phyloP scores from a whole-genome alignment of 2,113 vertebrate genomes.

The Triplophysa siluroides region DNA sequence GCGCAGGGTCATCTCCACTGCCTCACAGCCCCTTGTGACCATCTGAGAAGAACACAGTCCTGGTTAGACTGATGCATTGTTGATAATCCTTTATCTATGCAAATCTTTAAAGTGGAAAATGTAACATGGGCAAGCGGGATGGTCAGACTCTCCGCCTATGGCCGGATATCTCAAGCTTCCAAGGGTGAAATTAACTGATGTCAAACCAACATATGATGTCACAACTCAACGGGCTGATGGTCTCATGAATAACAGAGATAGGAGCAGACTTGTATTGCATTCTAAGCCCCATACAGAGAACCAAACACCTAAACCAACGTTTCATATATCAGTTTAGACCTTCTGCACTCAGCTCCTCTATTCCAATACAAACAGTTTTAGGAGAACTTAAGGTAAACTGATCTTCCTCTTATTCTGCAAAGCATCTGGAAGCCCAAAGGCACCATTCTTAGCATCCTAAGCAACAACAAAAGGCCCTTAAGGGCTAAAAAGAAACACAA shows the following conservation, averaged over 20 bases:
- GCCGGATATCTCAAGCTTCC: background rate
- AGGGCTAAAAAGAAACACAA: background rate
- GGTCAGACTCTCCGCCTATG: background rate
- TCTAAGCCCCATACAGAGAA: background rate
- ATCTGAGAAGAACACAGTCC: conserved; percentile 64
- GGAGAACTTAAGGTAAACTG: conserved; percentile 8
- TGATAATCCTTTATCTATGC: background rate
- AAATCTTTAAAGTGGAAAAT: background rate
- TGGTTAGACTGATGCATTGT: background rate
- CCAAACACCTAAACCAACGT: background rate
- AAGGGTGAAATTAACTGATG: conserved; percentile 20
- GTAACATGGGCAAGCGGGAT: background rate
- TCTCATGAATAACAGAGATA: conserved; percentile 15
- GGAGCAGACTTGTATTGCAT: background rate
- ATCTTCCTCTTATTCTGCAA: background rate
- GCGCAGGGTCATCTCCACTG: conserved; percentile 82
- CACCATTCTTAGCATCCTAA: background rate
- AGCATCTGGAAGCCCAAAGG: background rate
- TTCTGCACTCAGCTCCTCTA: background rate
- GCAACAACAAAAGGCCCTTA: conserved; percentile 25
- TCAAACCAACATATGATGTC: conserved; percentile 4
- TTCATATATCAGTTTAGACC: background rate
- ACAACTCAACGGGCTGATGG: background rate
- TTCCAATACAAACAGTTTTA: conserved; percentile 9
- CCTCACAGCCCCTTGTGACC: conserved; percentile 83